Evolutionary conservation across 2,113 vertebrate genomes (phyloP).

Genomic region (Ahaetulla prasina): DNA sequence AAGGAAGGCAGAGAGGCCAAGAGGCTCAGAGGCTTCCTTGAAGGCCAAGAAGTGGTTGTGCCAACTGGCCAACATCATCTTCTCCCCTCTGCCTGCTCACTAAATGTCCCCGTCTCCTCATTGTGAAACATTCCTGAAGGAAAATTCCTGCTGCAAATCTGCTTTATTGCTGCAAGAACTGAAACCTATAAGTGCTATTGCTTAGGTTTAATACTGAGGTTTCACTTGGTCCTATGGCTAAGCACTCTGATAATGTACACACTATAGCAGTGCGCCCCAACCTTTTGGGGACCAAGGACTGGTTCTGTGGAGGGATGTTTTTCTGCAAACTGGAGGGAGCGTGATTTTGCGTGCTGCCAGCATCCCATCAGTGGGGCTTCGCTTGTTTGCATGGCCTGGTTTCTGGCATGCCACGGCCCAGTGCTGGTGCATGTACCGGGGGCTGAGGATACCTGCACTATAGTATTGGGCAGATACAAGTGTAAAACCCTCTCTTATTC

Average conservation of each 20-base stretch:
- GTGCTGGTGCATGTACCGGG: too few relatives aligned
- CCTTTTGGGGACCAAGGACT: too few relatives aligned
- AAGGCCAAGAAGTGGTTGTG: background rate
- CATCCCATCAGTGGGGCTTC: too few relatives aligned
- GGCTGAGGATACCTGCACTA: background rate
- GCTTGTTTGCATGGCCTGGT: too few relatives aligned
- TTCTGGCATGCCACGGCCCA: too few relatives aligned
- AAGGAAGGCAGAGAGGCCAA: background rate
- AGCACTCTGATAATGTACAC: background rate
- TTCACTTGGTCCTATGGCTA: background rate
- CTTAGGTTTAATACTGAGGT: background rate
- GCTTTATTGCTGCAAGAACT: background rate
- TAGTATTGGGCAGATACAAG: background rate
- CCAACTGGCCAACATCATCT: background rate
- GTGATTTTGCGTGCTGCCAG: too few relatives aligned
- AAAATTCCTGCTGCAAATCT: background rate
- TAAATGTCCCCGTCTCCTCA: background rate
- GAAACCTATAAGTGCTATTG: background rate
- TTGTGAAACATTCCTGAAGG: background rate
- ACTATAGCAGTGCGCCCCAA: background rate
- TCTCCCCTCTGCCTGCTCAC: fast-evolving
- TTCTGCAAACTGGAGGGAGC: fast-evolving
- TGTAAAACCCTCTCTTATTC: background rate
- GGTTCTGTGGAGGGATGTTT: too few relatives aligned
- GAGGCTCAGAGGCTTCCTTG: background rate